Conservation (phyloP, 2,113 vertebrate species). For the Macaca mulatta region DNA sequence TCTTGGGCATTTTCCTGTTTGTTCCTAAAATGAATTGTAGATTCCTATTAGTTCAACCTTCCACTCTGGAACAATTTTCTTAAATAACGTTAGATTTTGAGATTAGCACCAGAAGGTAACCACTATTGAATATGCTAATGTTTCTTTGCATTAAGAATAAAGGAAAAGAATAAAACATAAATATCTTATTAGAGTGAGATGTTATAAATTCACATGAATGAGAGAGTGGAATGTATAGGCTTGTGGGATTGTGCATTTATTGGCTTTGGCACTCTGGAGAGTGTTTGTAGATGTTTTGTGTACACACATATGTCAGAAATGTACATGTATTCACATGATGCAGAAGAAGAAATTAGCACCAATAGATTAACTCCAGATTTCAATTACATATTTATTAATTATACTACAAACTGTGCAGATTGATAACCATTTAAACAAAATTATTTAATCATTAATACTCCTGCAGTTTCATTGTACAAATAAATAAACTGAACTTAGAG, state of each 20-base stretch:
- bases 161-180: background rate
- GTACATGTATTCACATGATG: background rate
- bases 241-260: background rate
- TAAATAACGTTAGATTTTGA: background rate
- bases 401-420: background rate
- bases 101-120: background rate
- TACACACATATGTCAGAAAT: background rate
- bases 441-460: background rate
- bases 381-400: background rate
- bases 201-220: background rate
- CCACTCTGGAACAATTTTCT: background rate
- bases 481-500: background rate
- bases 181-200: background rate
- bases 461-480: background rate
- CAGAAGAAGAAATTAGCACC: background rate
- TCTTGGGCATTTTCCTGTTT: background rate
- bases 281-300: background rate
- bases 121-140: background rate
- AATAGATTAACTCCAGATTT: background rate
- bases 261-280: background rate
- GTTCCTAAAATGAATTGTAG: background rate
- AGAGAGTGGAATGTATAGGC: background rate
- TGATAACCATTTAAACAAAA: background rate
- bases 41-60: background rate
- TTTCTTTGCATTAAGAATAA: background rate